Percentiles rank a stretch among this genome's conserved stretches.
phyloP scores from a whole-genome alignment of 2,797 vertebrate genomes.

The Fundulus diaphanus region DNA sequence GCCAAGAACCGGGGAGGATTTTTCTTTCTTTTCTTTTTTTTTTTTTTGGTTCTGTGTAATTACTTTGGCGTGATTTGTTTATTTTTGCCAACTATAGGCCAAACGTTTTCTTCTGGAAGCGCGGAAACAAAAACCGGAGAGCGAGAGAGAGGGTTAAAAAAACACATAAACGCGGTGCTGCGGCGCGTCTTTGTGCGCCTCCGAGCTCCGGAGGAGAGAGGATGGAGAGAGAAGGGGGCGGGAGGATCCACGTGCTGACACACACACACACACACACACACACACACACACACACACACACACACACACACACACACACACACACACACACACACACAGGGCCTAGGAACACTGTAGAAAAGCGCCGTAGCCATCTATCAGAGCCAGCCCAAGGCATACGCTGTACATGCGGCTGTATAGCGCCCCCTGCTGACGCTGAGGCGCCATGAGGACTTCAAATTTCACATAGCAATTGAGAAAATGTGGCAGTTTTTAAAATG shows the following conservation, averaged over 20 bases:
- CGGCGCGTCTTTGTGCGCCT: slow-evolving; percentile 52
- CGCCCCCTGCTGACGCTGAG: neutral
- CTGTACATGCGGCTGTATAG: neutral
- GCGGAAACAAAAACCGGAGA: slow-evolving; percentile 4
- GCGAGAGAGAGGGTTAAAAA: neutral
- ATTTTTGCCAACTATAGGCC: neutral
- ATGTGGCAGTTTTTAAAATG: too few species aligned
- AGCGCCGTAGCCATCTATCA: neutral
- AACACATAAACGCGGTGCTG: slow-evolving; percentile 14
- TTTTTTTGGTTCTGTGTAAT: neutral
- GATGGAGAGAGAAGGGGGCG: slow-evolving; percentile 33
- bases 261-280: slow-evolving; percentile 1
- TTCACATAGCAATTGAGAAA: neutral
- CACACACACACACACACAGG: slow-evolving; percentile 2
- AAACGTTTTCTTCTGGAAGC: slow-evolving; percentile 6
- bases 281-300: neutral
- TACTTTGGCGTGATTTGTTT: neutral
- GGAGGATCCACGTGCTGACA: slow-evolving; percentile 13
- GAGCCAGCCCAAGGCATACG: neutral
- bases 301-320: slow-evolving; percentile 1
- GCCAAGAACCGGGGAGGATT: neutral
- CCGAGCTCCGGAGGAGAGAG: slow-evolving; percentile 43
- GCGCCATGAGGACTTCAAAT: neutral
- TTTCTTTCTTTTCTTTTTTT: too few species aligned
- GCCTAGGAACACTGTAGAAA: slow-evolving; percentile 9